Percentiles rank a stretch among this genome's conserved stretches.
Conservation (phyloP, 2,797 vertebrate species). For the Eulemur mongoz region DNA sequence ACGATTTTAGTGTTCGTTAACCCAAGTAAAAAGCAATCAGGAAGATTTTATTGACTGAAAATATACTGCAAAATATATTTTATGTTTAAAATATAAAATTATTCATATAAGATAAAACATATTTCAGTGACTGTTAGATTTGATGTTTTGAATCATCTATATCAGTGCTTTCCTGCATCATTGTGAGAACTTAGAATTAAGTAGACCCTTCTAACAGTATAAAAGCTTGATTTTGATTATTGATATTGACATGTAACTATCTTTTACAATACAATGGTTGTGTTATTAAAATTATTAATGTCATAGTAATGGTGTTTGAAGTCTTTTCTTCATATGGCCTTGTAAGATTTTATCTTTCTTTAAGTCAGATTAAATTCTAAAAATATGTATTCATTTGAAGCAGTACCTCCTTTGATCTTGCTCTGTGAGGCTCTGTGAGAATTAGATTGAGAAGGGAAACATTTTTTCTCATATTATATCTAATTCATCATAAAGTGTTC, state of each 20-base stretch:
- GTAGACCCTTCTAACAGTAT: not conserved
- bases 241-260: not conserved
- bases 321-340: not conserved
- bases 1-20: not conserved
- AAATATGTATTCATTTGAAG: not conserved
- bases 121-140: not conserved
- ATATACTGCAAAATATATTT: not conserved
- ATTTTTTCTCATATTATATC: slow-evolving; percentile 4
- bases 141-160: not conserved
- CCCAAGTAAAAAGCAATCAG: not conserved
- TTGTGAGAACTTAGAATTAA: slow-evolving; percentile 22
- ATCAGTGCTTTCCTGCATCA: not conserved
- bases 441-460: slow-evolving; percentile 38
- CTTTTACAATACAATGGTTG: not conserved
- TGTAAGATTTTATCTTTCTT: not conserved
- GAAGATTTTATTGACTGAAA: slow-evolving; percentile 28
- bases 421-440: not conserved
- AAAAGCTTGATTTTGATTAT: slow-evolving; percentile 34
- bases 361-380: slow-evolving; percentile 39
- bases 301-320: not conserved
- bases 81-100: not conserved
- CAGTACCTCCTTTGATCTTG: slow-evolving; percentile 6
- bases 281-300: slow-evolving; percentile 37
- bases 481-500: not conserved
- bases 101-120: not conserved